Evolutionary conservation across 2,797 vertebrate species (phyloP).

Genomic region (Alca torda): DNA sequence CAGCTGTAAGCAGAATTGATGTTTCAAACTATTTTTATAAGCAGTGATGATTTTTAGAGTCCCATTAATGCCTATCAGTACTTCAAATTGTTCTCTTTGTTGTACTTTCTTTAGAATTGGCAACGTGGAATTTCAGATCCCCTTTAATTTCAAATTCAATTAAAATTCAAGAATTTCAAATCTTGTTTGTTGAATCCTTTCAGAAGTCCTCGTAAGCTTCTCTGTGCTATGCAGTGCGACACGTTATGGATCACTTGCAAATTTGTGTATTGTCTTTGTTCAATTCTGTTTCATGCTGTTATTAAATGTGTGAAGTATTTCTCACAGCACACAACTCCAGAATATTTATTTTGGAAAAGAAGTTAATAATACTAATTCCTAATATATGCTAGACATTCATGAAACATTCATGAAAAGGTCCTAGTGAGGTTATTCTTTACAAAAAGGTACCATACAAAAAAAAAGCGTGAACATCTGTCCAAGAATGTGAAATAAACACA

Average conservation of each 20-base stretch:
- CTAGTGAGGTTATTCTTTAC: neutral
- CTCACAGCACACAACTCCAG: neutral
- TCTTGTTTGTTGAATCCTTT: neutral
- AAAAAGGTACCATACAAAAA: accelerated
- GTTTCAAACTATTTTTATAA: neutral
- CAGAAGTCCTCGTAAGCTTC: neutral
- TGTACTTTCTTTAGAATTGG: neutral
- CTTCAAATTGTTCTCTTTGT: neutral
- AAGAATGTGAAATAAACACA: neutral
- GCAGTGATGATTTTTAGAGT: neutral
- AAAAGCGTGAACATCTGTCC: neutral
- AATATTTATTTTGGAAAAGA: neutral
- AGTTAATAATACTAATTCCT: neutral
- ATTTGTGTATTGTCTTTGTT: neutral
- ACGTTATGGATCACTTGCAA: neutral
- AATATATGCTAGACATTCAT: neutral
- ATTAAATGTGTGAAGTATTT: neutral
- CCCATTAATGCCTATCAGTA: neutral
- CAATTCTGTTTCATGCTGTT: neutral
- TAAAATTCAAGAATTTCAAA: neutral
- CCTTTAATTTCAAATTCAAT: neutral
- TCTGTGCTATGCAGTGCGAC: neutral
- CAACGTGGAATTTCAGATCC: neutral
- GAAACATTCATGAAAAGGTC: neutral
- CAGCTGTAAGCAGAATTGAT: neutral